These are phyloP conservation scores for Petromus typicus DNA, from an alignment of 2,113 vertebrate genomes.

Conservation along the genomic window DNA sequence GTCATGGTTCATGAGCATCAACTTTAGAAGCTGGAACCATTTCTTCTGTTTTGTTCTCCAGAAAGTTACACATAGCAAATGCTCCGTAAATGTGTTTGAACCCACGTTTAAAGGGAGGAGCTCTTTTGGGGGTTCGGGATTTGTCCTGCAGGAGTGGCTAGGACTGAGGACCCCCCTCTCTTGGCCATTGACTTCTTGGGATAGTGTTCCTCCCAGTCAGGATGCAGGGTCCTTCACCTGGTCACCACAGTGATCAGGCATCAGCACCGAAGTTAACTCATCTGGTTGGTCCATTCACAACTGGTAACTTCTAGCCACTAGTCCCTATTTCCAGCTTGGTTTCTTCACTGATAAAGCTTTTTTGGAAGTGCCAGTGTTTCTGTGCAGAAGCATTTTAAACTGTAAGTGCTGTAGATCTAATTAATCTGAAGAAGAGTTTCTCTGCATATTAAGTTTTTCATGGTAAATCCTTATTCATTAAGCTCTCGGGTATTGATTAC, in stretches of 20 bases:
- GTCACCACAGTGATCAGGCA: not conserved
- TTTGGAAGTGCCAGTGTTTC: not conserved
- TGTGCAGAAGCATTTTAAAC: not conserved
- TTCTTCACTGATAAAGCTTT: not conserved
- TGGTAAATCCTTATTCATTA: not conserved
- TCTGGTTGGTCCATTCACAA: not conserved
- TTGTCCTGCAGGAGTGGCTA: not conserved
- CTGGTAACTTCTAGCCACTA: not conserved
- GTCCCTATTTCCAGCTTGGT: not conserved
- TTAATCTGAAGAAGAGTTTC: not conserved
- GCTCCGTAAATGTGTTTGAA: not conserved
- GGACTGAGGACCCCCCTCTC: rapidly evolving
- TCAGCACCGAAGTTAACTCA: not conserved
- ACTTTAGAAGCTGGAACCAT: not conserved
- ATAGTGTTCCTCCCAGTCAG: not conserved
- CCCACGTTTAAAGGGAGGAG: not conserved
- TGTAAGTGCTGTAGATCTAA: not conserved
- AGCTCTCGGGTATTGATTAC: not conserved
- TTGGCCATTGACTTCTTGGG: not conserved
- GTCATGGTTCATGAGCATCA: too few species aligned
- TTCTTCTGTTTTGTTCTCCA: not conserved
- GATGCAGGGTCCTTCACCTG: not conserved
- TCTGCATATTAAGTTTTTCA: not conserved
- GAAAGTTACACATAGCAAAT: not conserved
- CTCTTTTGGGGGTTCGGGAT: not conserved